These are phyloP conservation scores for Cheilosia grossa DNA, from an alignment of 2,888 invertebrate species.

Conservation along the genomic window DNA sequence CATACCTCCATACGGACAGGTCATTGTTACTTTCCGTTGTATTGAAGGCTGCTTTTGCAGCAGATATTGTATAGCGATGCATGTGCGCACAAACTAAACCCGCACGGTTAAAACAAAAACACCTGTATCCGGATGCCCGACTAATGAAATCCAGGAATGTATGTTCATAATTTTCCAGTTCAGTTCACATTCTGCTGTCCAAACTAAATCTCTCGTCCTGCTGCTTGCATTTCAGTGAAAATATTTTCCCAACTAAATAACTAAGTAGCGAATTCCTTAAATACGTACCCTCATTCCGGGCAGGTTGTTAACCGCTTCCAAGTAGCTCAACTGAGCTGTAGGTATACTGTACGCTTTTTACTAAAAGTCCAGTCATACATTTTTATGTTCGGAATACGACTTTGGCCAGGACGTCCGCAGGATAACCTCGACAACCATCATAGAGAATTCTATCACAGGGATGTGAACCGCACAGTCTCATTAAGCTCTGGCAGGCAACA, in stretches of 20 bases:
- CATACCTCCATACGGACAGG: too few species aligned
- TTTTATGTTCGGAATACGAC: slow-evolving; percentile 38
- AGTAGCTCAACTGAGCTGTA: background rate
- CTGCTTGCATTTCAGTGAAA: background rate
- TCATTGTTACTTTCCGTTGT: too few species aligned
- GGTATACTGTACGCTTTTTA: slow-evolving; percentile 5
- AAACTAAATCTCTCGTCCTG: slow-evolving; percentile 1
- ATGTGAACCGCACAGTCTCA: slow-evolving; percentile 46
- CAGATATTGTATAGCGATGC: too few species aligned
- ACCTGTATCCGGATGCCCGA: background rate
- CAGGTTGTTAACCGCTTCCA: slow-evolving; percentile 1
- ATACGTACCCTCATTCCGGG: background rate
- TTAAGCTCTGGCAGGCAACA: slow-evolving; percentile 26
- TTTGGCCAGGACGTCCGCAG: slow-evolving; percentile 25
- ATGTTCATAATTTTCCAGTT: background rate
- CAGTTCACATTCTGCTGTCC: background rate
- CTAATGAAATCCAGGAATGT: background rate
- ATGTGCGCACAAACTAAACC: background rate
- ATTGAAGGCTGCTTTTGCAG: too few species aligned
- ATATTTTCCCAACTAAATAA: slow-evolving; percentile 28
- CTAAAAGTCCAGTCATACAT: slow-evolving; percentile 34
- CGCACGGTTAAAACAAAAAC: background rate
- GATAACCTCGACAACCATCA: slow-evolving; percentile 37
- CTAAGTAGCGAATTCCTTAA: background rate
- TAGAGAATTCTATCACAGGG: slow-evolving; percentile 37